These are phyloP conservation scores for Gobio gobio DNA, from an alignment of 2,113 vertebrate genomes.

Conservation along the genomic window DNA sequence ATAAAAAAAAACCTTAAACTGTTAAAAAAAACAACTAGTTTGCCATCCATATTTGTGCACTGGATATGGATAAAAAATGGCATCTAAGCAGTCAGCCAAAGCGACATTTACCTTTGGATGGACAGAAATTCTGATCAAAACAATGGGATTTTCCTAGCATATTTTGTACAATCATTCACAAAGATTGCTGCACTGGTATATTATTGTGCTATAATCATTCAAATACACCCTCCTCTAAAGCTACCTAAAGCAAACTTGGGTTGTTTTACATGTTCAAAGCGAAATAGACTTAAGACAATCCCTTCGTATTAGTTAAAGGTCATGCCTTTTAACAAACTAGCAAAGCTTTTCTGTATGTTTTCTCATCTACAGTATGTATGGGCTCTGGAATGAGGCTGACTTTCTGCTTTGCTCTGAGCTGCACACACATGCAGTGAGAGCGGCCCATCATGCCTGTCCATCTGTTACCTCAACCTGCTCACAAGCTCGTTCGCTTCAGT, in stretches of 20 bases:
- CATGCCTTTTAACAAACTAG: not conserved
- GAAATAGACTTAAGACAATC: no score
- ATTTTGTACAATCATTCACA: not conserved
- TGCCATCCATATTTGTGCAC: not conserved
- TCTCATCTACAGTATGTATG: not conserved
- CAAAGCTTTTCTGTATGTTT: not conserved
- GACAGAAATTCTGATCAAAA: not conserved
- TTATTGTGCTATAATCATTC: not conserved
- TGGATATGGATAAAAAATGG: not conserved
- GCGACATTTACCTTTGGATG: not conserved
- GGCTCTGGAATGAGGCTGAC: not conserved
- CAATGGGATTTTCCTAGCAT: not conserved
- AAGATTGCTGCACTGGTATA: not conserved
- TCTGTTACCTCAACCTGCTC: conserved; percentile 80
- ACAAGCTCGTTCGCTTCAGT: conserved; percentile 76
- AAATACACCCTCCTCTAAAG: not conserved
- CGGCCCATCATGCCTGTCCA: conserved; percentile 17
- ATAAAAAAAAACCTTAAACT: not conserved
- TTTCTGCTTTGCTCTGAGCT: conserved; percentile 2
- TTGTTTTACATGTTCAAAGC: no score
- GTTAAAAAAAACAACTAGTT: not conserved
- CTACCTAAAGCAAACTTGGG: no score
- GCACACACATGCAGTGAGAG: conserved; percentile 15
- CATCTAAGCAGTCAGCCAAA: conserved; percentile 3
- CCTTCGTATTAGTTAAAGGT: not conserved